Evolutionary conservation across 2,888 invertebrate genomes (phyloP), one percentile per base, ranked within the genome.

Genomic region (Sarcophaga rosellei): DNA sequence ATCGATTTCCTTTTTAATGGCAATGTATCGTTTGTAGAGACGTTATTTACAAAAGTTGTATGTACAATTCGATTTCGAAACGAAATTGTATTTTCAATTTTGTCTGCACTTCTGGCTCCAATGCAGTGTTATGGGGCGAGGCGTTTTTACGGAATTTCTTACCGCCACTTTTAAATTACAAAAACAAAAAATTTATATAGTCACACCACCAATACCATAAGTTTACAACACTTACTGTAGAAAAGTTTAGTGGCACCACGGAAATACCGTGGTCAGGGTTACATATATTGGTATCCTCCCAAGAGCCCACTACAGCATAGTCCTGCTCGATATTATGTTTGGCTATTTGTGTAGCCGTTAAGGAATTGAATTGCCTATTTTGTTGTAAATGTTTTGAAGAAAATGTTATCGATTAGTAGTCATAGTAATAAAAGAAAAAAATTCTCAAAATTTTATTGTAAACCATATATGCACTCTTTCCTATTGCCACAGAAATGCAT

Each of bases 401-500:
- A n/a, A n/a, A n/a, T n/a, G 17, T 35, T 74, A 35, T 35, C 35
- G 8, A 35, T 35, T 35, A 35, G 8, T 35, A 35, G 35, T 35
- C 35, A 2, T 35, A 35, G 35, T 35, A 35, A 35, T 35, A 10
- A 35, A 10, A 1, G 35, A 35, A 35, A 35, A n/a, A 35, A 35
- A 35, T 35, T n/a, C 10, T 1, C 1, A 10, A 35, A 35, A 35
- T 35, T 35, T 35, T 35, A 35, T 10, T 35, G 35, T 53, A 53
- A 53, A 15, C 53, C 96, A 94, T 92, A 97, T 96, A 95, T 95
- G 95, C 97, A 97, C 88, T 96, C 95, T 59, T 96, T 95, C 87
- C 96, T 95, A 92, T 97, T 97, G 8, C 98, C 98, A 91, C 97
- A 98, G 93, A 98, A 97, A 94, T 97, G 97, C 90, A 97, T 95